Percentiles rank a stretch among this genome's conserved stretches.
These are phyloP conservation scores for Peromyscus eremicus DNA, from an alignment of 2,797 vertebrate species.

Conservation along the genomic window DNA sequence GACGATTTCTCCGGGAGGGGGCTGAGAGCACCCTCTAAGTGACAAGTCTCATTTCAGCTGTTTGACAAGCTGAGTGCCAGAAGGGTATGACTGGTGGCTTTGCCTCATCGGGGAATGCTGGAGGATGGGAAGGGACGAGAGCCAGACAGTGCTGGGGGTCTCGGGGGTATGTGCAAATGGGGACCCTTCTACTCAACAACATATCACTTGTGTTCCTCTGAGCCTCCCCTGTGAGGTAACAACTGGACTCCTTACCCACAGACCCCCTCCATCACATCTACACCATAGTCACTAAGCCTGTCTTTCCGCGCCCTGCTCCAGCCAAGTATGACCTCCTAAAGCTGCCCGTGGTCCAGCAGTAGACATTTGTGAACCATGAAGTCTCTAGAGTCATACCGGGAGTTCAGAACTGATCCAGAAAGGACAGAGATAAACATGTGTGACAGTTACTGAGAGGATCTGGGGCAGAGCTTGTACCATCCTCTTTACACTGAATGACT, in stretches of 20 bases:
- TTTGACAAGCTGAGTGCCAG: slow-evolving; percentile 67
- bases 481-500: background rate
- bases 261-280: background rate
- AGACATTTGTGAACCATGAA: background rate
- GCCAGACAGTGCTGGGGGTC: background rate
- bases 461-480: background rate
- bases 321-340: background rate
- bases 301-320: background rate
- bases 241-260: background rate
- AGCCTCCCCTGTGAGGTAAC: background rate
- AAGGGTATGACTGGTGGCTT: slow-evolving; percentile 33
- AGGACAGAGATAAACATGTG: background rate
- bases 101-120: slow-evolving; percentile 12
- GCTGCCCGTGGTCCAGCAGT: background rate
- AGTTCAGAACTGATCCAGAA: background rate
- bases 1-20: background rate
- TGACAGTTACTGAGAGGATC: background rate
- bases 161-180: background rate
- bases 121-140: background rate
- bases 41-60: slow-evolving; percentile 68
- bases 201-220: background rate
- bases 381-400: background rate
- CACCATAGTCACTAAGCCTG: background rate
- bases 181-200: background rate
- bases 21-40: slow-evolving; percentile 55